These are phyloP conservation scores for Athalia rosae DNA, from an alignment of 2,888 invertebrate genomes.

Conservation along the genomic window DNA sequence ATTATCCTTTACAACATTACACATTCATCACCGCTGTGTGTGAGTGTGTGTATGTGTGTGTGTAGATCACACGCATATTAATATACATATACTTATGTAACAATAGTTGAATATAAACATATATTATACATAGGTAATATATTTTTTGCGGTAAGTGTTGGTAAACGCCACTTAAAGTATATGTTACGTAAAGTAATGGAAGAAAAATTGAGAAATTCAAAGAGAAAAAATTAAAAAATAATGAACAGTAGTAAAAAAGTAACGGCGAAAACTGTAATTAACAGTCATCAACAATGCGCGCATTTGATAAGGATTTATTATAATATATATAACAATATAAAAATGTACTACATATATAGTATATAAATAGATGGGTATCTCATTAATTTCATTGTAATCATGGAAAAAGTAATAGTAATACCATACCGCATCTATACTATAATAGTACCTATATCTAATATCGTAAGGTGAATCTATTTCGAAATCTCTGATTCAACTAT, in stretches of 20 bases:
- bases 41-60: conserved; percentile 47
- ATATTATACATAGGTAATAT: conserved; percentile 57
- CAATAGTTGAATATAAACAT: conserved; percentile 53
- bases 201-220: background rate
- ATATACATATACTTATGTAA: conserved; percentile 51
- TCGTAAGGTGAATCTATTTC: too few species aligned
- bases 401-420: too few species aligned
- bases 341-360: too few species aligned
- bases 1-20: conserved; percentile 33
- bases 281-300: conserved; percentile 28
- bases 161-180: conserved; percentile 33
- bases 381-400: too few species aligned
- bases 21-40: too few species aligned
- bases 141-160: conserved; percentile 62
- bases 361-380: too few species aligned
- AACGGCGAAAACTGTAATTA: conserved; percentile 29
- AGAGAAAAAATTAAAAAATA: background rate
- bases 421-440: too few species aligned
- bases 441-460: too few species aligned
- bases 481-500: too few species aligned
- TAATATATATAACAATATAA: conserved; percentile 4
- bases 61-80: conserved; percentile 48
- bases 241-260: background rate
- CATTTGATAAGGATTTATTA: conserved; percentile 39
- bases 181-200: background rate